Base-by-base conservation (phyloP, 2,113 vertebrate species). In the Pedetes capensis region DNA sequence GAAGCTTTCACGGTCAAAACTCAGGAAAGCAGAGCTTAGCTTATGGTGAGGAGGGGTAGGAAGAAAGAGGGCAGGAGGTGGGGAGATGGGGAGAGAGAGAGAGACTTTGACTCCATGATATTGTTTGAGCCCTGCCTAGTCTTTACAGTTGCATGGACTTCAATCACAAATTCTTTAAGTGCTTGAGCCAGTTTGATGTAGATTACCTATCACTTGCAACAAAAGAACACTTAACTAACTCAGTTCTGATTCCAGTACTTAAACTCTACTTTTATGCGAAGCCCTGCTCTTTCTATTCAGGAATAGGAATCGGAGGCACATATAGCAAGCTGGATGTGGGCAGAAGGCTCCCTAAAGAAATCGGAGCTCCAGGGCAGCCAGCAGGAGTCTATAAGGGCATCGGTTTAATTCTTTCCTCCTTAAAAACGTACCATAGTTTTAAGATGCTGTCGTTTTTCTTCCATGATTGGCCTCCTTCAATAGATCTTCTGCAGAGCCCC, bases 171-270 rank as follows among this genome's bases (percentile, higher is more conserved):
- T 68, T 84, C 12, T 59, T 76, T 90, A 22, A 59, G 34, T 72
- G 32, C 20, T 51, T 75, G 59, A 95, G 61, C 29, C 82, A 89
- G 53, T 82, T 94, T 22, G 66, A 93, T 64, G 83, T 63, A 85
- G 61, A 39, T 68, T 32, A 59, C 14, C 63, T 82, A 79, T 87
- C 34, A 63, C n/a, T 85, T 42, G 37, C 34, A 72, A 34, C 44
- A 91, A 69, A 95, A 66, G 63, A 22, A 87, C 42, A 37, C 25
- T 2, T 17, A 44, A 87, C 55, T 47, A 34, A 66, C 57, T 1
- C 23, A 85, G 59, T 32, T 16, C 6, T 57, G 57, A 68, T 90
- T 27, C 44, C 18, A 53, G 71, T 17, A 25, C 16, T 61, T 68
- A 27, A 49, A 69, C 22, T 42, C 49, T 51, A 32, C 23, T 59